Conservation (phyloP, 2,797 vertebrate genomes). For the Rhinatrema bivittatum region DNA sequence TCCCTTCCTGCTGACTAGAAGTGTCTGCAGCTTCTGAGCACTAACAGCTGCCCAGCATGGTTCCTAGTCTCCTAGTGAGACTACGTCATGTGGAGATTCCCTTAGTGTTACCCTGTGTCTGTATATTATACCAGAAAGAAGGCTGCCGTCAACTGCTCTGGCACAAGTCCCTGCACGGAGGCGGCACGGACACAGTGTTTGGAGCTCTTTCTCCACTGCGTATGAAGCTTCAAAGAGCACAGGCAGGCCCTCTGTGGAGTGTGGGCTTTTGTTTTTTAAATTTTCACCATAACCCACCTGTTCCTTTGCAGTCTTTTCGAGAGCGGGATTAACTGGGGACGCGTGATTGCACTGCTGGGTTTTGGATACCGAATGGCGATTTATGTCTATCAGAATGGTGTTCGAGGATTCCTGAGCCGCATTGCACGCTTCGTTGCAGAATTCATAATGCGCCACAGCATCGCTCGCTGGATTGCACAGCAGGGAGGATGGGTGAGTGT, state of each 20-base stretch:
- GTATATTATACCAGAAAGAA: no score
- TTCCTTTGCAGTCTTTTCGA: slow-evolving; percentile 56
- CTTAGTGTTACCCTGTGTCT: no score
- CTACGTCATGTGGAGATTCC: no score
- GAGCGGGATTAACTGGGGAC: slow-evolving; percentile 66
- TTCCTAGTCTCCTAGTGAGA: no score
- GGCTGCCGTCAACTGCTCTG: no score
- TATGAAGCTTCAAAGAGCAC: no score
- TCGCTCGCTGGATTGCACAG: slow-evolving; percentile 61
- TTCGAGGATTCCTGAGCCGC: slow-evolving; percentile 49
- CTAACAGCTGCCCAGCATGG: no score
- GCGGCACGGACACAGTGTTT: no score
- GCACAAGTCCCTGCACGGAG: no score
- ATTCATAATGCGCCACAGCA: slow-evolving; percentile 49
- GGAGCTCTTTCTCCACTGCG: neutral
- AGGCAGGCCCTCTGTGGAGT: neutral
- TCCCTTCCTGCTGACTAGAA: neutral
- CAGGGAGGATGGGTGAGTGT: slow-evolving; percentile 70
- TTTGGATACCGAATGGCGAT: slow-evolving; percentile 69
- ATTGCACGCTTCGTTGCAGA: slow-evolving; percentile 40
- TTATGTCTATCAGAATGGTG: slow-evolving; percentile 52
- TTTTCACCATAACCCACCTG: no score
- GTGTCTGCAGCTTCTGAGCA: no score
- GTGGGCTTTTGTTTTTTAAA: no score
- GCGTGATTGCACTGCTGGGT: slow-evolving; percentile 59